These are phyloP conservation scores for Intellagama lesueurii DNA, from an alignment of 2,797 vertebrate species.

Conservation along the genomic window DNA sequence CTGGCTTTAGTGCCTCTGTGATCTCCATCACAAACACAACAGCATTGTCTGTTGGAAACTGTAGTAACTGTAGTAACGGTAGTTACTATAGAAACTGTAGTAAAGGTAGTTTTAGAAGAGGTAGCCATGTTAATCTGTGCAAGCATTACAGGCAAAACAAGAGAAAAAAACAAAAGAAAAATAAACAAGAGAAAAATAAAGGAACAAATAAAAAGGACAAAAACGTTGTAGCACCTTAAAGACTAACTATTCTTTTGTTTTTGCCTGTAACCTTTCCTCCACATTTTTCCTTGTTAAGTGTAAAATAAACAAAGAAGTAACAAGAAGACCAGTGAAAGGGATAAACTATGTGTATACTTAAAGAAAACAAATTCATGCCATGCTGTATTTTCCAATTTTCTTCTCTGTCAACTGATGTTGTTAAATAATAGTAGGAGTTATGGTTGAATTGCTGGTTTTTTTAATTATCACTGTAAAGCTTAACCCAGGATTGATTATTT, in stretches of 20 bases:
- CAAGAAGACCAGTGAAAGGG: not conserved
- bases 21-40: too few relatives aligned
- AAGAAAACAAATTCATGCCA: constrained; percentile 12
- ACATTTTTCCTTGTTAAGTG: not conserved
- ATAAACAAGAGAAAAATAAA: not conserved
- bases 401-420: not conserved
- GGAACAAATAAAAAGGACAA: not conserved
- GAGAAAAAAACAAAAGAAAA: not conserved
- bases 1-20: too few relatives aligned
- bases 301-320: not conserved
- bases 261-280: not conserved
- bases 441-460: not conserved
- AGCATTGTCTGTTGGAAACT: too few relatives aligned
- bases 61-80: too few relatives aligned
- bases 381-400: not conserved
- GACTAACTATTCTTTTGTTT: too few relatives aligned
- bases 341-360: not conserved
- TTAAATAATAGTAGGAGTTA: not conserved
- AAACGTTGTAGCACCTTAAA: too few relatives aligned
- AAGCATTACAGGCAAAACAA: too few relatives aligned
- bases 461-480: not conserved
- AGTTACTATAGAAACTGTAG: too few relatives aligned
- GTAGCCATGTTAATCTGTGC: too few relatives aligned
- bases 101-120: too few relatives aligned
- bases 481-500: not conserved